Evolutionary conservation across 2,797 vertebrate species (phyloP).

Genomic region (Pipistrellus pipistrellus): DNA sequence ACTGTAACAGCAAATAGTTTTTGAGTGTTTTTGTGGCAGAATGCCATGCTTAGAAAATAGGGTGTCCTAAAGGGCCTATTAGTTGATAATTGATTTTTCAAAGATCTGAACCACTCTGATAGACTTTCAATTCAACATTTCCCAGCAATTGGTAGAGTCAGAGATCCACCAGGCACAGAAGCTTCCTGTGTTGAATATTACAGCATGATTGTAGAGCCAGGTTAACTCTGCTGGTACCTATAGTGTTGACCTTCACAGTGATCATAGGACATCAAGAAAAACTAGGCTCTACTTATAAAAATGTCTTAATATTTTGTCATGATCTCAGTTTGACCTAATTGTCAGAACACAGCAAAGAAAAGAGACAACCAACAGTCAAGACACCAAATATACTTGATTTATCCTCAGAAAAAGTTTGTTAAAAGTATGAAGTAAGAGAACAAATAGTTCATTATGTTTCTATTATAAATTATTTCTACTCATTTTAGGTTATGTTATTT

Average conservation of each 20-base stretch:
- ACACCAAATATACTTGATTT: neutral
- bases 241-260: neutral
- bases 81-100: conserved; percentile 75
- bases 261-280: conserved; percentile 52
- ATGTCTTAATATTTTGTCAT: conserved; percentile 27
- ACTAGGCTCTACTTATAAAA: neutral
- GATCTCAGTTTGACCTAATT: neutral
- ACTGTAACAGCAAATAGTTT: conserved; percentile 71
- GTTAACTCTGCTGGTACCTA: neutral
- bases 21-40: conserved; percentile 83
- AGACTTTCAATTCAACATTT: conserved; percentile 71
- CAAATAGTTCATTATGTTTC: neutral
- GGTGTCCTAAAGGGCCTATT: conserved; percentile 57
- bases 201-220: neutral
- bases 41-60: conserved; percentile 67
- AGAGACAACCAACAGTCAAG: neutral
- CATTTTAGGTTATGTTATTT: conserved; percentile 39
- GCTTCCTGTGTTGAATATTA: conserved; percentile 51
- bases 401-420: neutral
- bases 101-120: conserved; percentile 61
- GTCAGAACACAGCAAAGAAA: neutral
- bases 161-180: conserved; percentile 30
- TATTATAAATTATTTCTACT: conserved; percentile 46
- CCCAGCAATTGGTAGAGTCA: conserved; percentile 18
- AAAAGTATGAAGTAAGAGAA: neutral